A percentile compares a stretch with the other conserved stretches of the same genome.
These are phyloP conservation scores for Pseudomyrmex concolor DNA, from an alignment of 1,140 invertebrate genomes.

Conservation along the genomic window DNA sequence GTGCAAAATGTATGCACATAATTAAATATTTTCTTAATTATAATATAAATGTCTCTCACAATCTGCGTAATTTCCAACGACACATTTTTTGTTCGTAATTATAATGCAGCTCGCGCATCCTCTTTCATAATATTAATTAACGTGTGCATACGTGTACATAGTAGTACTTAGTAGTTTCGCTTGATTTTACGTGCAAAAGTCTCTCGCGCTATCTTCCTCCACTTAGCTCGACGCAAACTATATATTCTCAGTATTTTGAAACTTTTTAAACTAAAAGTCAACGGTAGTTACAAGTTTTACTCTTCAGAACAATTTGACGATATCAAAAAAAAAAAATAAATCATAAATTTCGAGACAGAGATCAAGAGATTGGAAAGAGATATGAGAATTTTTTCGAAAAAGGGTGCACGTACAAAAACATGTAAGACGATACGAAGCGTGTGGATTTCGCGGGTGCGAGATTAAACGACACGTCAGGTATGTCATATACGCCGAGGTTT, in stretches of 20 bases:
- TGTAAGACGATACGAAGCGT: not conserved
- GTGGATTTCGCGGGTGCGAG: conserved; percentile 63
- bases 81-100: not conserved
- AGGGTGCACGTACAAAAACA: conserved; percentile 2
- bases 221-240: not conserved
- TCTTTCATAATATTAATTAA: not conserved
- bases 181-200: not conserved
- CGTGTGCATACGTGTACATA: not conserved
- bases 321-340: no score
- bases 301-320: no score
- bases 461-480: conserved; percentile 61
- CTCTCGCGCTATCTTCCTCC: not conserved
- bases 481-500: conserved; percentile 58
- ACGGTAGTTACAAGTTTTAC: no score
- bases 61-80: not conserved
- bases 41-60: not conserved
- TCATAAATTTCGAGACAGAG: not conserved
- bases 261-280: not conserved
- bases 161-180: not conserved
- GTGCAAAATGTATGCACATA: no score
- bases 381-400: not conserved
- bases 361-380: conserved; percentile 2
- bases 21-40: no score
- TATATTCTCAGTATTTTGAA: not conserved
- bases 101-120: not conserved